Base-by-base conservation (phyloP, 2,797 vertebrate genomes). In the Discoglossus pictus region DNA sequence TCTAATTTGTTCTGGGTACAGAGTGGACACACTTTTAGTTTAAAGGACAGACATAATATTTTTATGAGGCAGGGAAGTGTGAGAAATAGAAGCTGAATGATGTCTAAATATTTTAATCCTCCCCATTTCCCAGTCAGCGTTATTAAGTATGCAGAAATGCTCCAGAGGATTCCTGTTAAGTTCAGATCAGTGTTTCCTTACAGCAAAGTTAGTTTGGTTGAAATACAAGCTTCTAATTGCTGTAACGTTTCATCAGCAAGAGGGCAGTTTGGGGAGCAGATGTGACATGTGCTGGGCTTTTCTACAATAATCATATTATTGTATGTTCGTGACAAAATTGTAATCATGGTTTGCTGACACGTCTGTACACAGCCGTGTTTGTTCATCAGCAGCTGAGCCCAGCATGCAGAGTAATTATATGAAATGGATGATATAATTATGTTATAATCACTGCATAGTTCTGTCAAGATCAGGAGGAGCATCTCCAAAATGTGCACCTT, bases 71-170 rank as follows among this genome's bases (percentile, higher is more conserved):
- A 36, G 35, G 35, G 35, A 36, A 36, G 35, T 36, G 35, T 36
- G 35, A 36, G 11, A 36, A 36, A 36, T 36, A 16, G 20, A 46
- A 46, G 17, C 7, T 12, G 12, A 42, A 9, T 16, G 39, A 15
- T 42, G 39, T 17, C 43, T 46, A 21, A 46, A 46, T 46, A 46
- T 46, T 46, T 46, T 23, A 46, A 21, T 46, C 17, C 18, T 12
- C 18, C 3, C 2, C 43, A 46, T 46, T 12, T 46, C 21, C 20
- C 11, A 9, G 12, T 17, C 5, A 46, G 18, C 43, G 17, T 46
- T 23, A 46, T 46, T 23, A 46, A 46, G 23, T 21, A 46, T 46
- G 18, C 43, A 46, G 18, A 13, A 3, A 46, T 23, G 12, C 17
- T 46, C 10, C 43, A 12, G 7, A 46, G 43, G 13, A 21, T 46